These are phyloP conservation scores for Gastrophryne carolinensis DNA, from an alignment of 2,797 vertebrate species.

Conservation along the genomic window DNA sequence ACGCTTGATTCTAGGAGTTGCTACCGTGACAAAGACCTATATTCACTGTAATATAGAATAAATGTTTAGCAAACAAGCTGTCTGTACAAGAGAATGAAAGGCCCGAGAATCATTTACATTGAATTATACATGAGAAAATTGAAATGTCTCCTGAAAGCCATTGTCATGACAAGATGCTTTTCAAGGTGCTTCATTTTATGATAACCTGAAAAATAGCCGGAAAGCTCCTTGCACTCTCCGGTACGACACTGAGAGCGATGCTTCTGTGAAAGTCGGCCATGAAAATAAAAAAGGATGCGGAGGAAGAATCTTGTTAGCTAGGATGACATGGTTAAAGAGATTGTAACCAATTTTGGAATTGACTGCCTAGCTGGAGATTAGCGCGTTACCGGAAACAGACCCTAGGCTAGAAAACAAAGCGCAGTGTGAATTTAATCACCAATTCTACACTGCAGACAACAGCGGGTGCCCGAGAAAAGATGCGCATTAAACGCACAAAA, in stretches of 20 bases:
- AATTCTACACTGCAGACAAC: slow-evolving; percentile 36
- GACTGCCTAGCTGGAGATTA: slow-evolving; percentile 33
- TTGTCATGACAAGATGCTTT: slow-evolving; percentile 16
- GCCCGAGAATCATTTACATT: background rate
- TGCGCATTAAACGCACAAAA: slow-evolving; percentile 18
- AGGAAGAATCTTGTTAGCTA: slow-evolving; percentile 31
- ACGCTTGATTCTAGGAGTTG: too few species aligned
- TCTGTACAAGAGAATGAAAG: background rate
- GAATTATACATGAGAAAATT: slow-evolving; percentile 4
- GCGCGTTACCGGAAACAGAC: slow-evolving; percentile 34
- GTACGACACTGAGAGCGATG: slow-evolving; percentile 36
- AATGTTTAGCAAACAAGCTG: slow-evolving; percentile 1
- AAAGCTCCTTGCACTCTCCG: slow-evolving; percentile 27
- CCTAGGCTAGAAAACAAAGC: slow-evolving; percentile 33
- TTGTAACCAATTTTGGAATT: slow-evolving; percentile 43
- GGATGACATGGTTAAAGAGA: slow-evolving; percentile 47
- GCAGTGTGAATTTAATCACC: slow-evolving; percentile 45
- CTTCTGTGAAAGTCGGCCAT: slow-evolving; percentile 23
- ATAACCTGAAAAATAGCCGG: slow-evolving; percentile 34
- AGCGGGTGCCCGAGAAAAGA: slow-evolving; percentile 21
- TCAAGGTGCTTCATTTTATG: slow-evolving; percentile 36
- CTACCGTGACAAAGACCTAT: too few species aligned
- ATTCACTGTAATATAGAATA: background rate
- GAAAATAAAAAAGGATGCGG: slow-evolving; percentile 48
- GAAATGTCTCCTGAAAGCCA: slow-evolving; percentile 7